Evolutionary conservation across 2,888 invertebrate genomes (phyloP).

Genomic region (Arrhopalites spinosus): DNA sequence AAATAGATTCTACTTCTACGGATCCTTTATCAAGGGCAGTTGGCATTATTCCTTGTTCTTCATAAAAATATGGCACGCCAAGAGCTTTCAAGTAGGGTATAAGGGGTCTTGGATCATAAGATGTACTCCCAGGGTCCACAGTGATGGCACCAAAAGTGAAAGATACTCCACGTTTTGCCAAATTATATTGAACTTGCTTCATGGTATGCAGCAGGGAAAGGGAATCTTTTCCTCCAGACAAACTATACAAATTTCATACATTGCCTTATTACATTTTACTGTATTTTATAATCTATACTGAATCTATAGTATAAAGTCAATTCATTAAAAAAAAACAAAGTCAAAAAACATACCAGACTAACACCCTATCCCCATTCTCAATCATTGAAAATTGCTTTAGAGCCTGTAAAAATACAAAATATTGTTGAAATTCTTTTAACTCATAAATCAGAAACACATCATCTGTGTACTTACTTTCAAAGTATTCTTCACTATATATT

Average conservation of each 20-base stretch:
- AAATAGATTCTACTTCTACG: constrained; percentile 61
- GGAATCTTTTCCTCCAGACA: constrained; percentile 83
- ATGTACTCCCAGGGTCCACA: constrained; percentile 69
- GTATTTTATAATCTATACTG: no score
- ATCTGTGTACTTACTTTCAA: constrained; percentile 67
- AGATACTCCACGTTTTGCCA: constrained; percentile 73
- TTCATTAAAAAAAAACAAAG: neutral
- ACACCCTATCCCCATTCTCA: constrained; percentile 76
- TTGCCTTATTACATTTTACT: neutral
- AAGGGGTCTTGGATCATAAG: constrained; percentile 67
- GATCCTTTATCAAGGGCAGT: constrained; percentile 52
- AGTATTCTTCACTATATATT: constrained; percentile 79
- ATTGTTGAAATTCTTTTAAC: no score
- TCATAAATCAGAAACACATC: no score
- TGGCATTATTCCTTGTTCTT: constrained; percentile 66
- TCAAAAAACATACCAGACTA: constrained; percentile 64
- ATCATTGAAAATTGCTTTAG: constrained; percentile 84
- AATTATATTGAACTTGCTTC: constrained; percentile 81
- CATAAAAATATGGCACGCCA: constrained; percentile 76
- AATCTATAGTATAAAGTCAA: no score
- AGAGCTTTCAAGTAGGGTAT: constrained; percentile 76
- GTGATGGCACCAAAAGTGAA: constrained; percentile 75
- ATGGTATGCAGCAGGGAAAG: constrained; percentile 82
- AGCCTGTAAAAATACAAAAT: constrained; percentile 64
- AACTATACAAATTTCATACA: neutral